Evolutionary conservation across 2,113 vertebrate species (phyloP).

Genomic region (Mystacornis crossleyi): DNA sequence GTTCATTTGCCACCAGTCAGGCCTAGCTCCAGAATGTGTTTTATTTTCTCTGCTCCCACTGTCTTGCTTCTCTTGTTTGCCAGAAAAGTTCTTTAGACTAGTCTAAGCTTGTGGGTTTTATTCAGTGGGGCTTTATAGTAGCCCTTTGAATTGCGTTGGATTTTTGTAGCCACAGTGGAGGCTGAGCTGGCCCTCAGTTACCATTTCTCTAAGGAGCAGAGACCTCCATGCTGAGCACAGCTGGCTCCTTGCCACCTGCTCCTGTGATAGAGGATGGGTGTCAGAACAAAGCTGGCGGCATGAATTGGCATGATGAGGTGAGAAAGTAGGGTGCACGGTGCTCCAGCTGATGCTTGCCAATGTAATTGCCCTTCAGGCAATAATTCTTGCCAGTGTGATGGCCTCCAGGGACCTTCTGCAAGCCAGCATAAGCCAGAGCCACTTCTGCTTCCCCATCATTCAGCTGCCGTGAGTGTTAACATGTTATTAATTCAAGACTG

Average conservation of each 20-base stretch:
- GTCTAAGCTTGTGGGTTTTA: neutral
- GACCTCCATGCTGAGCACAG: neutral
- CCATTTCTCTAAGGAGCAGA: neutral
- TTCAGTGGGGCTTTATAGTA: neutral
- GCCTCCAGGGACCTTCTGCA: conserved; percentile 7
- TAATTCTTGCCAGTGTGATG: conserved; percentile 36
- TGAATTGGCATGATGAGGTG: conserved; percentile 61
- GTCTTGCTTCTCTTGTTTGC: neutral
- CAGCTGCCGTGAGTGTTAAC: conserved; percentile 6
- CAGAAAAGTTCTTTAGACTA: neutral
- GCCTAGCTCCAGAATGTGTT: neutral
- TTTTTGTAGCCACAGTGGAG: neutral
- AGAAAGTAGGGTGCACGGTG: conserved; percentile 12
- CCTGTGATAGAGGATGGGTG: conserved; percentile 50
- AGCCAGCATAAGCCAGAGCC: neutral
- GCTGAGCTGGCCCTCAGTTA: neutral
- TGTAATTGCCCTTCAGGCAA: conserved; percentile 64
- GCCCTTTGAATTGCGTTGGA: neutral
- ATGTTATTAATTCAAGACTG: conserved; percentile 28
- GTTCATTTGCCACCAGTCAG: conserved; percentile 1
- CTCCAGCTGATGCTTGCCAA: conserved; percentile 66
- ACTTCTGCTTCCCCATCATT: conserved; percentile 44
- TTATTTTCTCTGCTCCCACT: neutral
- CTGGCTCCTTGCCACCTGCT: conserved; percentile 44
- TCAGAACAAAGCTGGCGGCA: conserved; percentile 67